These are phyloP conservation scores for Sylvietta virens DNA, from an alignment of 2,113 vertebrate species.

Conservation along the genomic window DNA sequence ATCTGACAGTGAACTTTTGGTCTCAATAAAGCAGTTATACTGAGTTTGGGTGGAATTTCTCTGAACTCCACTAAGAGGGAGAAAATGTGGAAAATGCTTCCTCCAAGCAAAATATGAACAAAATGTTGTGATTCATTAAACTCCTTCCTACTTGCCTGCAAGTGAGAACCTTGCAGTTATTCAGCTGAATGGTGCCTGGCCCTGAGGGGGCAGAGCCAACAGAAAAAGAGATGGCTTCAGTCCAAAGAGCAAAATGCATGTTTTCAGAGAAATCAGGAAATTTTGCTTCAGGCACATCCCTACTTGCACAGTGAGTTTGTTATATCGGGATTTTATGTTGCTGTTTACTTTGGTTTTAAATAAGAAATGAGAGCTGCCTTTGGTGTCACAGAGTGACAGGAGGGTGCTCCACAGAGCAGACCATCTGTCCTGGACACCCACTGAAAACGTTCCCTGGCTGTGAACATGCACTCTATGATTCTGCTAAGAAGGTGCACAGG, in stretches of 20 bases:
- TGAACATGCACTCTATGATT: background rate
- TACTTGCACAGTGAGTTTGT: slow-evolving; percentile 35
- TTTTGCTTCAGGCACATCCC: slow-evolving; percentile 50
- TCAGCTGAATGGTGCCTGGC: background rate
- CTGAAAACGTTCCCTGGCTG: background rate
- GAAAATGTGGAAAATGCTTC: slow-evolving; percentile 39
- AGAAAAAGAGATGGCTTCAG: slow-evolving; percentile 35
- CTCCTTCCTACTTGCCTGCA: slow-evolving; percentile 29
- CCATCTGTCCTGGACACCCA: background rate
- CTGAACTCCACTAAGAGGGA: background rate
- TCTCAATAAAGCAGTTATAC: slow-evolving; percentile 8
- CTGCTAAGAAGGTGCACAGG: background rate
- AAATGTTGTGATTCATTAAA: slow-evolving; percentile 52
- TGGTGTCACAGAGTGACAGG: background rate
- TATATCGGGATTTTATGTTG: slow-evolving; percentile 17
- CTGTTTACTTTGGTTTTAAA: slow-evolving; percentile 60
- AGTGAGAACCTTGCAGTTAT: slow-evolving; percentile 44
- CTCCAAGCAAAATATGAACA: slow-evolving; percentile 36
- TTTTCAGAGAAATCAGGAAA: slow-evolving; percentile 67
- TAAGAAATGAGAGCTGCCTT: slow-evolving; percentile 11
- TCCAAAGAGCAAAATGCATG: slow-evolving; percentile 59
- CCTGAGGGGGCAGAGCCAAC: slow-evolving; percentile 11
- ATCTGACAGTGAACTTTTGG: slow-evolving; percentile 4
- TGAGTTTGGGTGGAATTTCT: background rate
- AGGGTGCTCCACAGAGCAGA: background rate